Evolutionary conservation across 2,888 invertebrate species (phyloP).

Genomic region (Acronicta aceris): DNA sequence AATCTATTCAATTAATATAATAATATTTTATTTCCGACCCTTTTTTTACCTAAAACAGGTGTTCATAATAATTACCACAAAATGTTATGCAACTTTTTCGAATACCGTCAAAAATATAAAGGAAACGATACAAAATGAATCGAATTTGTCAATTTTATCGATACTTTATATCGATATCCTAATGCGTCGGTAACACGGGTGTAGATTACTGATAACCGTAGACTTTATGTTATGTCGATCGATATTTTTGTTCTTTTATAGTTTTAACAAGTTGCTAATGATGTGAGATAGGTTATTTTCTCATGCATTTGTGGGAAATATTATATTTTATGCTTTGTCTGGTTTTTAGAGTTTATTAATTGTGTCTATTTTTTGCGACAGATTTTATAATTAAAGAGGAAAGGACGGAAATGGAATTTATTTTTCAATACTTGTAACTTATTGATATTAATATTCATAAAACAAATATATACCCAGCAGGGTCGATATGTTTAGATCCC

Average conservation of each 20-base stretch:
- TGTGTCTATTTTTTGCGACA: conserved; percentile 3
- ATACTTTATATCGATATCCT: conserved; percentile 42
- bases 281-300: conserved; percentile 41
- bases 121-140: conserved; percentile 33
- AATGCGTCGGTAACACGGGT: conserved; percentile 42
- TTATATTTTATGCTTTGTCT: background rate
- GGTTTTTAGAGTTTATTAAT: conserved; percentile 1
- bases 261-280: conserved; percentile 49
- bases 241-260: conserved; percentile 37
- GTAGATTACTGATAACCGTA: conserved; percentile 50
- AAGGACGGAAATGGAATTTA: no score
- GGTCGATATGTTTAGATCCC: no score
- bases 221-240: conserved; percentile 38
- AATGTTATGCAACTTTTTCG: background rate
- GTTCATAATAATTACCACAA: background rate
- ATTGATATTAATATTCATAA: no score
- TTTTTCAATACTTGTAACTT: no score
- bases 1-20: no score
- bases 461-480: no score
- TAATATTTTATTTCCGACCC: background rate
- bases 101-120: background rate
- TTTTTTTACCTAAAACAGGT: background rate
- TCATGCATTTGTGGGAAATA: conserved; percentile 40
- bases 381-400: no score
- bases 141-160: conserved; percentile 40